A percentile compares a stretch with the other conserved stretches of the same genome.
These are phyloP conservation scores for Ladona fulva DNA, from an alignment of 1,140 invertebrate species.

Conservation along the genomic window DNA sequence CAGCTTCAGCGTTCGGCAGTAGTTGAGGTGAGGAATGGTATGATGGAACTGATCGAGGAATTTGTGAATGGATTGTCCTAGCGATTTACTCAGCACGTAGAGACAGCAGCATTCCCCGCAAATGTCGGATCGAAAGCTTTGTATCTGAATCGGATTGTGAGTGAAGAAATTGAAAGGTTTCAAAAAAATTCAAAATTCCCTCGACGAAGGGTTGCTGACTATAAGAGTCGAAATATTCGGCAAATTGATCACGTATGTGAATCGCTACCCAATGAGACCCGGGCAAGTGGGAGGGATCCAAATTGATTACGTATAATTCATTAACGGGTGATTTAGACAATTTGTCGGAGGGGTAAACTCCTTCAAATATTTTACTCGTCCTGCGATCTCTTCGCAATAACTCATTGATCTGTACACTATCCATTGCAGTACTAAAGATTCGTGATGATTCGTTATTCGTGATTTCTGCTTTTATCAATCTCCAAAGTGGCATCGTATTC, in stretches of 20 bases:
- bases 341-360: not conserved
- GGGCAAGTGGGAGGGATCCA: not conserved
- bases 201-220: not conserved
- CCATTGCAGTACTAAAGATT: not conserved
- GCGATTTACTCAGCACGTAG: not conserved
- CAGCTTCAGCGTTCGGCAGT: not conserved
- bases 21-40: not conserved
- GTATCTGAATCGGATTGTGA: not conserved
- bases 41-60: not conserved
- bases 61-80: not conserved
- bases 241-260: not conserved
- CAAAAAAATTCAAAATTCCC: not conserved
- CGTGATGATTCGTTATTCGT: no score
- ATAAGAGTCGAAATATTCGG: not conserved
- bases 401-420: not conserved
- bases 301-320: not conserved
- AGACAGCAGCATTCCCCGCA: not conserved
- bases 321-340: not conserved
- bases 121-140: not conserved
- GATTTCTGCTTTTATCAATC: not conserved
- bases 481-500: not conserved
- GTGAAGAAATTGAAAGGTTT: not conserved
- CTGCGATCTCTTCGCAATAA: no score
- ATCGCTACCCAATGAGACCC: not conserved
- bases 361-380: not conserved